Evolutionary conservation across 2,888 invertebrate species (phyloP).

Genomic region (Chrysopilus asiliformis): DNA sequence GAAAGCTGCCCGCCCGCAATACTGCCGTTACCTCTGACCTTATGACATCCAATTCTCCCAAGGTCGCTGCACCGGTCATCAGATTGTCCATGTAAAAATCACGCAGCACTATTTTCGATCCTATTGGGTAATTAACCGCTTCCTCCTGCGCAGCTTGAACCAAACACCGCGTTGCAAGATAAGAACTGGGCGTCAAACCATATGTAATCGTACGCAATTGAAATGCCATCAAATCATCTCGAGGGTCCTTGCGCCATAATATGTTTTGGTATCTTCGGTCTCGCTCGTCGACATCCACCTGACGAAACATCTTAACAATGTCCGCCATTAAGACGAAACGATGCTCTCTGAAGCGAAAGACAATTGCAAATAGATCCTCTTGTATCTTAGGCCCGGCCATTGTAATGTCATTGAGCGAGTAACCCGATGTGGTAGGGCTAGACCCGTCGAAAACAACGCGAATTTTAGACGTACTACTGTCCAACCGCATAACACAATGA

Average conservation of each 20-base stretch:
- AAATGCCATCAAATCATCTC: slow-evolving; percentile 26
- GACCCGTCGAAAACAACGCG: slow-evolving; percentile 1
- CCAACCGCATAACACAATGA: neutral
- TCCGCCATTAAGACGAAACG: neutral
- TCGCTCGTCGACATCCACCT: neutral
- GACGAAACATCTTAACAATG: slow-evolving; percentile 3
- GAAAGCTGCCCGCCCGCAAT: slow-evolving; percentile 5
- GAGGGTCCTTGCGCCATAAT: slow-evolving; percentile 27
- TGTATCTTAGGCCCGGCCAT: neutral
- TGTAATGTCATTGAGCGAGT: neutral
- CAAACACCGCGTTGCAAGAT: slow-evolving; percentile 31
- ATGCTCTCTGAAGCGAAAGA: neutral
- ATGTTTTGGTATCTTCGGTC: slow-evolving; percentile 23
- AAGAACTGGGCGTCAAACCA: slow-evolving; percentile 23
- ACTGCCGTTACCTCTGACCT: neutral
- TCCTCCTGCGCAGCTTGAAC: slow-evolving; percentile 34
- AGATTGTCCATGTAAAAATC: slow-evolving; percentile 36
- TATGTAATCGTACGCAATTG: slow-evolving; percentile 15
- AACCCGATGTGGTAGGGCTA: neutral
- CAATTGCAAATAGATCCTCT: neutral
- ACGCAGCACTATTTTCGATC: slow-evolving; percentile 36
- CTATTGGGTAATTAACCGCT: slow-evolving; percentile 39
- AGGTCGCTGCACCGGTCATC: slow-evolving; percentile 24
- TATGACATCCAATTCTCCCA: neutral
- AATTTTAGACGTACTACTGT: neutral